Evolutionary conservation across 2,888 invertebrate species (phyloP), one percentile per base, ranked within the genome.

Genomic region (Eulithis testata): DNA sequence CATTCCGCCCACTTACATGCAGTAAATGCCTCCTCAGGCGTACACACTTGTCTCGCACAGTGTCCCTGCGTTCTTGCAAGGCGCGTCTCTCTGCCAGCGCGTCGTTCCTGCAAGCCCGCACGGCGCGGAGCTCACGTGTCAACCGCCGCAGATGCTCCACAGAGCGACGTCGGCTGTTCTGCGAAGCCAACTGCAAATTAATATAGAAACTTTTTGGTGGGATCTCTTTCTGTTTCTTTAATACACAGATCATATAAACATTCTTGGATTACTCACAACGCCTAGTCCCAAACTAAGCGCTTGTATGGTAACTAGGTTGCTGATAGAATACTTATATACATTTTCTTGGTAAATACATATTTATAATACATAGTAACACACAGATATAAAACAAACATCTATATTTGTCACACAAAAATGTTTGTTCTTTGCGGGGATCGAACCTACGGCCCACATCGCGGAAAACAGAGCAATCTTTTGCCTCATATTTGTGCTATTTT

Each of bases 151-250:
- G 73, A 63, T 92, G 91, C 62, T 93, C 92, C 47, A 91, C 85
- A 49, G 86, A 90, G 2, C 92, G 88, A 0, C 91, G 84, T 0
- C 92, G 83, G 59, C 91, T 91, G 81, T 93, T 93, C 65, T 93
- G 92, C 0, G 92, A 93, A 0, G 92, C 92, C 43, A 93, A 72
- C 92, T 93, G 82, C 0, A 73, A 71, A 45, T 59, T 60, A 12
- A 53, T 54, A 56, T 49, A 65, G 51, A 60, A 47, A 43, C 43
- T 47, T 43, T 45, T 54, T 58, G 45, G 9, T 51, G 50, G 9
- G 5, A 51, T 21, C 14, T 36, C 44, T 54, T 40, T 40, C 9
- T 40, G 40, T 40, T 40, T 40, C 40, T 40, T 6, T 40, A 40
- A 6, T 40, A 40, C 40, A 40, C 31, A 31, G 0, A 31, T 31